These are phyloP conservation scores for Merops nubicus DNA, from an alignment of 2,113 vertebrate genomes.

Conservation along the genomic window DNA sequence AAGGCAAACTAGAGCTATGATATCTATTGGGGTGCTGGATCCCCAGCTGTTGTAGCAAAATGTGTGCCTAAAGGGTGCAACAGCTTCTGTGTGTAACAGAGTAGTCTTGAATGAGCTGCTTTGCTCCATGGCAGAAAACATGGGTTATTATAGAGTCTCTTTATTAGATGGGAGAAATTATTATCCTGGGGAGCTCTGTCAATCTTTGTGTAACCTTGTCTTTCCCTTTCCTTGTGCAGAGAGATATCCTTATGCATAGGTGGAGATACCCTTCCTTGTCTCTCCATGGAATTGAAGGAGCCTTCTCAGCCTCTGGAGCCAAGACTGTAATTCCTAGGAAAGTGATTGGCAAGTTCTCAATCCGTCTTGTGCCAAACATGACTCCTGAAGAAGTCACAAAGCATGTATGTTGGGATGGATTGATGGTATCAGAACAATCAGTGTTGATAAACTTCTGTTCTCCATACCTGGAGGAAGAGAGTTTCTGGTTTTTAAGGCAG, in stretches of 20 bases:
- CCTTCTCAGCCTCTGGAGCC: constrained; percentile 88
- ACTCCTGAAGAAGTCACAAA: constrained; percentile 86
- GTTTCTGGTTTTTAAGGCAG: neutral
- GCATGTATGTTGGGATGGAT: constrained; percentile 71
- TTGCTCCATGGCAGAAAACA: neutral
- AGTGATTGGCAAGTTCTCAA: constrained; percentile 96
- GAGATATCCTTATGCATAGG: constrained; percentile 91
- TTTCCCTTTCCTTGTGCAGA: constrained; percentile 69
- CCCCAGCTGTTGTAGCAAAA: neutral
- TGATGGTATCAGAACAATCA: neutral
- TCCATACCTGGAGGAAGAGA: neutral
- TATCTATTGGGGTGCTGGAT: neutral
- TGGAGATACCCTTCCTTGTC: constrained; percentile 96
- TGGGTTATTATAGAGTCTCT: neutral
- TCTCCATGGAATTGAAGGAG: constrained; percentile 97
- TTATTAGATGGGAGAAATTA: neutral
- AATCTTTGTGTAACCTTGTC: neutral
- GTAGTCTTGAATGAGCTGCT: neutral
- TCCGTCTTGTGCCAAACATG: constrained; percentile 94
- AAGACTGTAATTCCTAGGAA: constrained; percentile 96
- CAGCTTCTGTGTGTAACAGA: neutral
- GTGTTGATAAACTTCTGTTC: neutral
- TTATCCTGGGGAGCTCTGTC: neutral
- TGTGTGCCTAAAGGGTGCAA: neutral
- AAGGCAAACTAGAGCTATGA: neutral